phyloP scores from a whole-genome alignment of 2,888 invertebrate genomes.

The Rhodophaea formosa region DNA sequence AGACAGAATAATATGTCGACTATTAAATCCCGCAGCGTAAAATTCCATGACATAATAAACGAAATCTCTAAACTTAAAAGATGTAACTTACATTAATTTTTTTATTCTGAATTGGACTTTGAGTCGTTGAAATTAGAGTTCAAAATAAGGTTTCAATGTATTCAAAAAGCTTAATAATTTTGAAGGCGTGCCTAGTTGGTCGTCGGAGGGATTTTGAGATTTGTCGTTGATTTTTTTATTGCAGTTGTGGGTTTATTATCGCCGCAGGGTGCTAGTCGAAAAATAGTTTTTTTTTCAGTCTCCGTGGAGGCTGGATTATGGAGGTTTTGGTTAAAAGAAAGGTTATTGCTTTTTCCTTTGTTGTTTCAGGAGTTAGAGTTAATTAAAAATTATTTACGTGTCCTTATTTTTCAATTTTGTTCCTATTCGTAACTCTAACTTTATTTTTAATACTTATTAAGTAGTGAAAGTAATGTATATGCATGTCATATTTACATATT shows the following conservation, averaged over 20 bases:
- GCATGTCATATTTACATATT: no score
- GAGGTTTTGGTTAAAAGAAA: conserved; percentile 13
- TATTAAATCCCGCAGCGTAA: conserved; percentile 68
- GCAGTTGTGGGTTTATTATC: conserved; percentile 66
- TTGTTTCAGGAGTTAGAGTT: conserved; percentile 1
- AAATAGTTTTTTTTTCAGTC: conserved; percentile 46
- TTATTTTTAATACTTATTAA: no score
- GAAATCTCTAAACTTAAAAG: conserved; percentile 52
- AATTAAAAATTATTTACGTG: neutral
- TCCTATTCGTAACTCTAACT: no score
- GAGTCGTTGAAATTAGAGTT: conserved; percentile 25
- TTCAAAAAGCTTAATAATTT: conserved; percentile 73
- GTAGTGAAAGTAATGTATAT: no score
- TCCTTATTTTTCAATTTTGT: no score
- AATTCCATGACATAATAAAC: conserved; percentile 72
- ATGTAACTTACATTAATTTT: conserved; percentile 31
- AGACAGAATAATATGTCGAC: conserved; percentile 40
- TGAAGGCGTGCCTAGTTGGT: conserved; percentile 76
- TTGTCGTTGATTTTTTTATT: conserved; percentile 72
- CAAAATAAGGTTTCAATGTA: conserved; percentile 36
- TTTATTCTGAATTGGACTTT: conserved; percentile 29
- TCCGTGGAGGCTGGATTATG: conserved; percentile 14
- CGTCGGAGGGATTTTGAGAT: conserved; percentile 70
- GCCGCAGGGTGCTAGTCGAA: conserved; percentile 52
- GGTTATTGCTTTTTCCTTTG: conserved; percentile 12